Evolutionary conservation across 2,797 vertebrate species (phyloP), one percentile per base, ranked within the genome.

Genomic region (Astyanax mexicanus): DNA sequence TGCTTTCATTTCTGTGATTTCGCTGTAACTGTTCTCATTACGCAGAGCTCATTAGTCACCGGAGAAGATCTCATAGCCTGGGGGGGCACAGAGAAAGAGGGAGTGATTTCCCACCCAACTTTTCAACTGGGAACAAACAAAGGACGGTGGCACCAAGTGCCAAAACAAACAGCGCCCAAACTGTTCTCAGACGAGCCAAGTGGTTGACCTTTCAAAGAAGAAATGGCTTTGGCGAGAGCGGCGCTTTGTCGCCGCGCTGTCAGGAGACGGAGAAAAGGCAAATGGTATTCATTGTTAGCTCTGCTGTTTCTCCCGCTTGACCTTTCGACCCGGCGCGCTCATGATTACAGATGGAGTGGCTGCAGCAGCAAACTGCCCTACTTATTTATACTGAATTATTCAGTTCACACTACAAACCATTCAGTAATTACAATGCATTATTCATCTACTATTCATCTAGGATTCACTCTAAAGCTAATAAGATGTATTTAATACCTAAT

Each of bases 1-100:
- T 47, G 66, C 62, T 78, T 79, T 84, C 58, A 81, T 84, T 81
- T 77, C 78, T 62, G 52, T 52, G 57, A 58, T 74, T n/a, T n/a
- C n/a, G 54, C 45, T 57, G 49, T 79, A 77, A 79, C 80, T 74
- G 67, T 79, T 82, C 82, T 79, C 65, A 75, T 78, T 77, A 77
- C 19, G 49, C 65, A 49, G 55, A 35, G 58, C 71, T 83, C 61
- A 79, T 81, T 80, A 75, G 57, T 78, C 66, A 72, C 37, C 57
- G 23, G 62, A 38, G 68, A 69, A 44, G 32, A 81, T 78, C 74
- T 70, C 71, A 61, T 32, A 29, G 64, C 54, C 55, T 29, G 52
- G 77, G 66, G 69, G 52, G 29, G 29, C 2, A 29, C 2, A 29
- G 29, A 5, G 11, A 7, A 4, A 0, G 11, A 60, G 77, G 66